phyloP scores from a whole-genome alignment of 1,140 invertebrate species.

The Schmidtea mediterranea region DNA sequence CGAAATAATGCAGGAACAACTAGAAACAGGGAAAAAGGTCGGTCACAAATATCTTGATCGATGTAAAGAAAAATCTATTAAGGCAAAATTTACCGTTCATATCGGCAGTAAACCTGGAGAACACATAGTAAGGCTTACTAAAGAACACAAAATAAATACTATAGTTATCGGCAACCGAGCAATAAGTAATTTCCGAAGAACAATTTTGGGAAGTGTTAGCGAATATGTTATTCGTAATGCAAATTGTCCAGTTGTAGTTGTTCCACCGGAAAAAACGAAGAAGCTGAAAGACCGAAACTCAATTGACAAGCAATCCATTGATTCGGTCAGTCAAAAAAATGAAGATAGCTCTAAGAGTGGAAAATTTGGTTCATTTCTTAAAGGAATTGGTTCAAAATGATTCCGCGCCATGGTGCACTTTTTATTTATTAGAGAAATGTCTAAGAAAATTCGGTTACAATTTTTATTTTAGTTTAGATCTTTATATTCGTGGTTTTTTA shows the following conservation, averaged over 20 bases:
- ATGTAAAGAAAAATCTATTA: not conserved
- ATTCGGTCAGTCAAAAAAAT: too few species aligned
- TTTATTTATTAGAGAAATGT: too few species aligned
- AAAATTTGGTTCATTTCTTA: too few species aligned
- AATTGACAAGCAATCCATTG: too few species aligned
- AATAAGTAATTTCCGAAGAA: conserved; percentile 8
- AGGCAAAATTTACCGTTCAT: not conserved
- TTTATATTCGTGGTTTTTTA: too few species aligned
- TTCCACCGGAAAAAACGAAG: not conserved
- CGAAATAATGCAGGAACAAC: not conserved
- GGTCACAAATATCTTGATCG: not conserved
- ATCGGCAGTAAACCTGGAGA: not conserved
- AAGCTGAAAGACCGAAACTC: not conserved
- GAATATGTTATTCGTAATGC: conserved; percentile 10
- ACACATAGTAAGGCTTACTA: not conserved
- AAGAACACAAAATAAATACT: not conserved
- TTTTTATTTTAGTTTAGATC: too few species aligned
- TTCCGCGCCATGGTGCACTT: too few species aligned
- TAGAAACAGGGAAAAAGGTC: not conserved
- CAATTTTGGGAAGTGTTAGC: conserved; percentile 10
- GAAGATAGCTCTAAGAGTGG: too few species aligned
- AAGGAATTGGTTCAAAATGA: too few species aligned
- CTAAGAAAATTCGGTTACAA: too few species aligned
- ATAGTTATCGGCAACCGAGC: conserved; percentile 10
- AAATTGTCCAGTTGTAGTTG: conserved; percentile 10